Evolutionary conservation across 2,113 vertebrate species (phyloP).

Genomic region (Toxotes chatareus): DNA sequence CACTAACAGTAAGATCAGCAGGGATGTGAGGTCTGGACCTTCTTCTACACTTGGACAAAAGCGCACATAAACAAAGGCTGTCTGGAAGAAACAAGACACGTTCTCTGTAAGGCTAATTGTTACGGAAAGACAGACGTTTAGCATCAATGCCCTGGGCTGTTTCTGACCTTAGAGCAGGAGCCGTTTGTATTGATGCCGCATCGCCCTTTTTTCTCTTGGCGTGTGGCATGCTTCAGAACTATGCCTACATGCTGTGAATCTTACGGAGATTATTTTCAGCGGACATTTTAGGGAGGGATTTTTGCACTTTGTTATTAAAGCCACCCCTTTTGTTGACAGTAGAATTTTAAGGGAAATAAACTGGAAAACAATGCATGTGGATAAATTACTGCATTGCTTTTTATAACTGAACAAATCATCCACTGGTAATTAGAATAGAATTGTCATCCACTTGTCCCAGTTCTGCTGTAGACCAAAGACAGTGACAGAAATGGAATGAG

Average conservation of each 20-base stretch:
- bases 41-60: constrained; percentile 10
- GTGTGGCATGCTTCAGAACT: neutral
- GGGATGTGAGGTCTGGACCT: constrained; percentile 34
- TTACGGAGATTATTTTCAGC: neutral
- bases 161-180: constrained; percentile 45
- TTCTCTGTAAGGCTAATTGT: constrained; percentile 12
- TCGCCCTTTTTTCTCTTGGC: neutral
- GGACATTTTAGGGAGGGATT: neutral
- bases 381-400: neutral
- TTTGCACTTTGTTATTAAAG: neutral
- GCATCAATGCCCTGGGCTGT: constrained; percentile 20
- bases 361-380: neutral
- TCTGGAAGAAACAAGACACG: neutral
- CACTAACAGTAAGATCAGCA: constrained; percentile 64
- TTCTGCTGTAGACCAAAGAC: constrained; percentile 1
- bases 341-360: neutral
- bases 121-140: constrained; percentile 27
- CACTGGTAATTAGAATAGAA: constrained; percentile 8
- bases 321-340: accelerated
- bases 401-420: neutral
- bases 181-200: constrained; percentile 10
- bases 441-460: constrained; percentile 16
- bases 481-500: neutral
- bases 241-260: neutral
- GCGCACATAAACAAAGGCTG: constrained; percentile 9